Evolutionary conservation across 2,888 invertebrate genomes (phyloP).

Genomic region (Notocelia uddmanniana): DNA sequence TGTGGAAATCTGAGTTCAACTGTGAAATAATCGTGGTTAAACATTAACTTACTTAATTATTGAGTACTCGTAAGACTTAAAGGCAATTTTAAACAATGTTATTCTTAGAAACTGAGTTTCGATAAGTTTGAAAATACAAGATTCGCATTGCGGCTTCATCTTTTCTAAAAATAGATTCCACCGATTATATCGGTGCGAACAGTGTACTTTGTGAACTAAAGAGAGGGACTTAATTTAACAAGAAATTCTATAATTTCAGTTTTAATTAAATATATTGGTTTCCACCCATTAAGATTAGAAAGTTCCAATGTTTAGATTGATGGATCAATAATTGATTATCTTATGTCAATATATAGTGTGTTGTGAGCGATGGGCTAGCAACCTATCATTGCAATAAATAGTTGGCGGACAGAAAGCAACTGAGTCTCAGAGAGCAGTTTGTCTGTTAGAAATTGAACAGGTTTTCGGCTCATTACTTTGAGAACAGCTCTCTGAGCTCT

Average conservation of each 20-base stretch:
- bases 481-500: no score
- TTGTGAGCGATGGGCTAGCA: no score
- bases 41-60: slow-evolving; percentile 26
- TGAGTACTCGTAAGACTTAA: slow-evolving; percentile 16
- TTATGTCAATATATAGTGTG: no score
- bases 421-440: no score
- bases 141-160: background rate
- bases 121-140: slow-evolving; percentile 23
- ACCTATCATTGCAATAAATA: no score
- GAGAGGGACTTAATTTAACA: background rate
- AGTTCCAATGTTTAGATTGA: no score
- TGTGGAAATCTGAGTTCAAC: background rate
- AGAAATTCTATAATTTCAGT: background rate
- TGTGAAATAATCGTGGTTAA: slow-evolving; percentile 12
- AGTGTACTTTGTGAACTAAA: background rate
- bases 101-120: slow-evolving; percentile 22
- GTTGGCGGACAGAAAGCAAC: no score
- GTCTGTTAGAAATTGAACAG: no score
- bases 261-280: no score
- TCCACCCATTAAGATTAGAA: no score
- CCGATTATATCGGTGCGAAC: background rate
- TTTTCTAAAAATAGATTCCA: slow-evolving; percentile 1
- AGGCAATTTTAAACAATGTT: slow-evolving; percentile 20
- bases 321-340: no score
- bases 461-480: no score